Evolutionary conservation across 2,113 vertebrate genomes (phyloP).

Genomic region (Anolis sagrei): DNA sequence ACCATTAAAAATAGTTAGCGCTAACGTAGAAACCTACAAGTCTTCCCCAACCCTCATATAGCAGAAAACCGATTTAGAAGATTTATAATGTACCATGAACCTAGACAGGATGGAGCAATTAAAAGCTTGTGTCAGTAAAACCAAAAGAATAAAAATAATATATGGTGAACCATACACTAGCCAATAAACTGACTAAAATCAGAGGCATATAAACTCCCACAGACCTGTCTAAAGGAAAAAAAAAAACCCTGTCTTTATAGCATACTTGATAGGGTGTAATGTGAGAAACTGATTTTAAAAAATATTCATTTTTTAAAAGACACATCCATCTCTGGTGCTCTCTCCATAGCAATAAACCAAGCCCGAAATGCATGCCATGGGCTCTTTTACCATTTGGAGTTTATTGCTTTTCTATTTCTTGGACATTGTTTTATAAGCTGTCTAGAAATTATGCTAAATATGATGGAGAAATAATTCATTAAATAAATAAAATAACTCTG

Average conservation of each 20-base stretch:
- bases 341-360: background rate
- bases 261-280: background rate
- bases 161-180: background rate
- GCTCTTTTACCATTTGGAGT: no score
- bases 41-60: no score
- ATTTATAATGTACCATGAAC: background rate
- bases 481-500: no score
- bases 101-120: background rate
- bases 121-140: background rate
- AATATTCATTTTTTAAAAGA: background rate
- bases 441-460: no score
- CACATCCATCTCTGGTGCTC: background rate
- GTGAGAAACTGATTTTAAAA: background rate
- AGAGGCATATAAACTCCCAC: background rate
- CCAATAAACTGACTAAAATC: background rate
- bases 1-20: background rate
- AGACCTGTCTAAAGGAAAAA: background rate
- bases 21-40: background rate
- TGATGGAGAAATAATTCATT: background rate
- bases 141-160: background rate
- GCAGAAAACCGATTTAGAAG: background rate
- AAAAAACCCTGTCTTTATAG: background rate
- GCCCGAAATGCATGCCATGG: background rate
- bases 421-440: no score
- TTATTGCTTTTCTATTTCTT: no score